A percentile compares a stretch with the other conserved stretches of the same genome.
phyloP scores from a whole-genome alignment of 2,888 invertebrate species.

The Mythimna albipuncta region DNA sequence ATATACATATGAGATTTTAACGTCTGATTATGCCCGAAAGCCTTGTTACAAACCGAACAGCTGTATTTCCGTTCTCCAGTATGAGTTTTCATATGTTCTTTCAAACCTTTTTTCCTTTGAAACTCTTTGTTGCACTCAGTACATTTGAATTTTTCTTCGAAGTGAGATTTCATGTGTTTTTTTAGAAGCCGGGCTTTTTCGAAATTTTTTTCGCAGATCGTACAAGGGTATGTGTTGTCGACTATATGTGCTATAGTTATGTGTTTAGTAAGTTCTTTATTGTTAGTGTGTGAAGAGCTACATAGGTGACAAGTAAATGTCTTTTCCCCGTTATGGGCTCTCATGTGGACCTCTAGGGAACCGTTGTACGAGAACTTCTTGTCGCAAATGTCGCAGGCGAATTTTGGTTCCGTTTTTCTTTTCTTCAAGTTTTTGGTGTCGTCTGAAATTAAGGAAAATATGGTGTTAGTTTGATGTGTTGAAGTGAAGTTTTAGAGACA shows the following conservation, averaged over 20 bases:
- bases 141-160: constrained; percentile 80
- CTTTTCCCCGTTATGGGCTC: constrained; percentile 77
- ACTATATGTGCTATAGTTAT: constrained; percentile 73
- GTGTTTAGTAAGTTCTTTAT: constrained; percentile 81
- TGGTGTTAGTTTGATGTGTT: background rate
- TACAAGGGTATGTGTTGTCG: constrained; percentile 76
- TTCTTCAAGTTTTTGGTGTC: constrained; percentile 43
- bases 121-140: constrained; percentile 80
- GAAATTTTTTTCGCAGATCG: constrained; percentile 74
- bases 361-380: constrained; percentile 76
- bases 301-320: constrained; percentile 78
- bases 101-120: constrained; percentile 80
- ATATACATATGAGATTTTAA: constrained; percentile 84
- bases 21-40: constrained; percentile 84
- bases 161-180: constrained; percentile 79
- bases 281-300: constrained; percentile 73
- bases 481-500: background rate
- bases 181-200: constrained; percentile 78
- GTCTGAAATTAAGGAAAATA: constrained; percentile 47
- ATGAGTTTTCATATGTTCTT: constrained; percentile 84
- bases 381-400: constrained; percentile 66
- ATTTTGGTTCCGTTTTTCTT: constrained; percentile 54
- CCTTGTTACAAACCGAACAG: constrained; percentile 78
- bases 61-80: constrained; percentile 80
- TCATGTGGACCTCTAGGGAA: constrained; percentile 75